phyloP scores from a whole-genome alignment of 2,888 invertebrate species.

The Oasisia sp. region DNA sequence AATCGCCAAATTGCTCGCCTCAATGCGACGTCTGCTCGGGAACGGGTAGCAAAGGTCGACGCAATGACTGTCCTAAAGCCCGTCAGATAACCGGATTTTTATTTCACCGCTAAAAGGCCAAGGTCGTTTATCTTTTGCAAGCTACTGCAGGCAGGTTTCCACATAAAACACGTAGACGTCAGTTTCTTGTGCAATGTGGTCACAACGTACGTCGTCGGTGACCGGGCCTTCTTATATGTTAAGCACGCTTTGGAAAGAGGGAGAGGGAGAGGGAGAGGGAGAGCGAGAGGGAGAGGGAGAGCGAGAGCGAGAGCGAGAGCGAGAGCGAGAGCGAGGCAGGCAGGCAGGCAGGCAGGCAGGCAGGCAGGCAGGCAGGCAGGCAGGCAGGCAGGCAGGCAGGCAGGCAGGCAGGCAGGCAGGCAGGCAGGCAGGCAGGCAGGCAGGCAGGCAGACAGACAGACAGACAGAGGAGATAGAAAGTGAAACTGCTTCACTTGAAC shows the following conservation, averaged over 20 bases:
- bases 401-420: not conserved
- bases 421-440: slow-evolving; percentile 17
- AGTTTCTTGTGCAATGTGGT: not conserved
- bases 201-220: not conserved
- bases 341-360: slow-evolving; percentile 18
- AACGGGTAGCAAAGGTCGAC: not conserved
- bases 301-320: not conserved
- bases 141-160: not conserved
- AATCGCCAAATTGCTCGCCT: slow-evolving; percentile 12
- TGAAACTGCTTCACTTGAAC: too few relatives aligned
- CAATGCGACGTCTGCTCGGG: not conserved
- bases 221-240: not conserved
- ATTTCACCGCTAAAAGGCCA: not conserved
- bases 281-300: slow-evolving; percentile 17
- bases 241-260: not conserved
- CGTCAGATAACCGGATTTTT: not conserved
- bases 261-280: slow-evolving; percentile 22
- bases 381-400: slow-evolving; percentile 70
- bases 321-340: not conserved
- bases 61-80: not conserved
- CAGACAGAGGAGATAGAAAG: too few relatives aligned
- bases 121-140: not conserved
- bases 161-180: not conserved
- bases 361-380: slow-evolving; percentile 78
- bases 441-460: not conserved